These are phyloP conservation scores for Euura saliciscinereae DNA, from an alignment of 1,140 invertebrate genomes.

Conservation along the genomic window DNA sequence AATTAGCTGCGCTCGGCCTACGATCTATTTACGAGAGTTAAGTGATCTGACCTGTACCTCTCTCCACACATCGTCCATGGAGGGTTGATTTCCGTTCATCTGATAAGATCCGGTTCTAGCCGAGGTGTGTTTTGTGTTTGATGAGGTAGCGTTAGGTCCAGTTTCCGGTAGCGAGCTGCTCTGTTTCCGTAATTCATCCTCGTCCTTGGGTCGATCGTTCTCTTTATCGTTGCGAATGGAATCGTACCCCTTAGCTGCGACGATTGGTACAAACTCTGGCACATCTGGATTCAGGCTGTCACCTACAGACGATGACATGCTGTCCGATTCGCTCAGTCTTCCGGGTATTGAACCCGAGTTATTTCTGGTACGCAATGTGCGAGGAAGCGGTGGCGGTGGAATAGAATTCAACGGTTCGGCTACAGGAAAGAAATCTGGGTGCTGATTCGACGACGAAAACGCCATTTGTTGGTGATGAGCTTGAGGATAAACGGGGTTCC, in stretches of 20 bases:
- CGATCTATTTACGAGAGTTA: background rate
- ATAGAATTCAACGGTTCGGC: constrained; percentile 66
- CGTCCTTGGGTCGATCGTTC: constrained; percentile 10
- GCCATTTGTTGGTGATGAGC: background rate
- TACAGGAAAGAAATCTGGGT: constrained; percentile 55
- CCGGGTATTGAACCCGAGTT: constrained; percentile 19
- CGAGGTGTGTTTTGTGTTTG: background rate
- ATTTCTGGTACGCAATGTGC: constrained; percentile 42
- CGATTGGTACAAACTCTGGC: constrained; percentile 79
- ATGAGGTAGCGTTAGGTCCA: background rate
- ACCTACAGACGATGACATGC: constrained; percentile 36
- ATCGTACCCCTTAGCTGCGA: constrained; percentile 23
- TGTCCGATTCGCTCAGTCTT: constrained; percentile 42
- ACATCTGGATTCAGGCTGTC: constrained; percentile 84
- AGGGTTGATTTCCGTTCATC: constrained; percentile 24
- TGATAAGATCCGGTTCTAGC: constrained; percentile 8
- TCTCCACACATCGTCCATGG: constrained; percentile 34
- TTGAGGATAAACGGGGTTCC: constrained; percentile 46
- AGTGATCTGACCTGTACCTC: constrained; percentile 22
- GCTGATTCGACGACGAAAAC: constrained; percentile 18
- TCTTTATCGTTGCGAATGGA: constrained; percentile 16
- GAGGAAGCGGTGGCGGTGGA: constrained; percentile 71
- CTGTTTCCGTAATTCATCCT: constrained; percentile 16
- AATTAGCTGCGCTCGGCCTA: background rate
- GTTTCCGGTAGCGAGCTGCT: constrained; percentile 12